Conservation (phyloP, 1,140 invertebrate species). For the Cyrtorhinus lividipennis region DNA sequence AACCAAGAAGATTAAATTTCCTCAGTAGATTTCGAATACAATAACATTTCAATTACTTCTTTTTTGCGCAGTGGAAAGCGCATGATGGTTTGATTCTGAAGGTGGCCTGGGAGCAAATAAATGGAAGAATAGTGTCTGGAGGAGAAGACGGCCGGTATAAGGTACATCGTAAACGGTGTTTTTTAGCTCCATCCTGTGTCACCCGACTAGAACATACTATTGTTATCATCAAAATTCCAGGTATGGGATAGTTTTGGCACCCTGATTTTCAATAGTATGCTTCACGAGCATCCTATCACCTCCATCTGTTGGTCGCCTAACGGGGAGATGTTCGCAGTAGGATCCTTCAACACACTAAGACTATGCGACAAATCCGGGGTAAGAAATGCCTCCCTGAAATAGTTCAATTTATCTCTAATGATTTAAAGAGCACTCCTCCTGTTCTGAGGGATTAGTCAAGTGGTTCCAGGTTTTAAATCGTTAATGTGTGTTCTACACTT, state of each 20-base stretch:
- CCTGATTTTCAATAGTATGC: slow-evolving; percentile 63
- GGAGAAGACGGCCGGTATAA: slow-evolving; percentile 93
- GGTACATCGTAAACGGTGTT: slow-evolving; percentile 33
- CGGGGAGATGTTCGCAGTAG: slow-evolving; percentile 82
- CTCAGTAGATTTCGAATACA: too few relatives aligned
- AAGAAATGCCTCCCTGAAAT: slow-evolving; percentile 31
- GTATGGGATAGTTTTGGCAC: slow-evolving; percentile 87
- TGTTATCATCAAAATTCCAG: too few relatives aligned
- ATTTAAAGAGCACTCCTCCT: too few relatives aligned
- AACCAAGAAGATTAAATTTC: not conserved
- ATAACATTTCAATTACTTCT: too few relatives aligned
- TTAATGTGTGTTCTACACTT: slow-evolving; percentile 17
- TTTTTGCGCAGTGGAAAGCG: slow-evolving; percentile 68
- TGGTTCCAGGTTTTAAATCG: not conserved
- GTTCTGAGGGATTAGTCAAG: not conserved
- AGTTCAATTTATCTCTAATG: not conserved
- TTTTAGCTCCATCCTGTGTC: not conserved
- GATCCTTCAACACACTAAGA: slow-evolving; percentile 81
- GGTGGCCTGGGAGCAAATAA: slow-evolving; percentile 75
- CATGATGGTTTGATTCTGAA: slow-evolving; percentile 85
- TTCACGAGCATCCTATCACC: slow-evolving; percentile 82
- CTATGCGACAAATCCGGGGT: slow-evolving; percentile 89
- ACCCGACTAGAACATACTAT: too few relatives aligned
- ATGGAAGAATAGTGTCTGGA: slow-evolving; percentile 79
- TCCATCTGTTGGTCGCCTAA: slow-evolving; percentile 78